phyloP scores from a whole-genome alignment of 2,797 vertebrate species.

The Rhynchotus rufescens region DNA sequence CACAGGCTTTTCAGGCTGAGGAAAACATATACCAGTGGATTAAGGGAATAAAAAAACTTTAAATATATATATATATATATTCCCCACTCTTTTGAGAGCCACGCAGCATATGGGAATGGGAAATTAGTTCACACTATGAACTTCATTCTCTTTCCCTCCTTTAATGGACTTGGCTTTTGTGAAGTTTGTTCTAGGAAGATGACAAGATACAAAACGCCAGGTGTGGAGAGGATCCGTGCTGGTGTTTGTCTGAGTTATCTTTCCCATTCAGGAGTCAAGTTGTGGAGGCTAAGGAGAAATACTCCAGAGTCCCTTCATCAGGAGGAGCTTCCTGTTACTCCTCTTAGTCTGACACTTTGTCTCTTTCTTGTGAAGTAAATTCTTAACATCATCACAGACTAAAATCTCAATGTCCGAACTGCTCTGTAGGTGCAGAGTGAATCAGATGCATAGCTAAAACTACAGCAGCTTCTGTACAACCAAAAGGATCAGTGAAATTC shows the following conservation, averaged over 20 bases:
- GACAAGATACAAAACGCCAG: not conserved
- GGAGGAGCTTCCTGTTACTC: not conserved
- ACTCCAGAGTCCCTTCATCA: not conserved
- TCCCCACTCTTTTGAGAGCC: not conserved
- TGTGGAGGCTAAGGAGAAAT: not conserved
- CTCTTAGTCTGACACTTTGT: not conserved
- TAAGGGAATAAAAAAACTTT: too few relatives aligned
- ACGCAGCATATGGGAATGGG: not conserved
- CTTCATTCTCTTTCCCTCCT: not conserved
- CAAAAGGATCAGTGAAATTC: not conserved
- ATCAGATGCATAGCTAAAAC: not conserved
- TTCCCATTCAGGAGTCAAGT: not conserved
- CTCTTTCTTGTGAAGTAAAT: not conserved
- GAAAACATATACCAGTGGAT: not conserved
- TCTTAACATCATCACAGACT: not conserved
- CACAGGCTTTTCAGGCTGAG: not conserved
- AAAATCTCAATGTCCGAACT: not conserved
- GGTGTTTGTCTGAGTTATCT: not conserved
- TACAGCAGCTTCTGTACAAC: not conserved
- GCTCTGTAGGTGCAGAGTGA: not conserved
- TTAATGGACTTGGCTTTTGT: not conserved
- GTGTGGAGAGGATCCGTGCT: not conserved
- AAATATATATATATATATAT: too few relatives aligned
- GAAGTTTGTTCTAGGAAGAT: not conserved
- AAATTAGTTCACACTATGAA: not conserved